Base-by-base conservation (phyloP, 1,140 invertebrate genomes). In the Laupala kohalensis region DNA sequence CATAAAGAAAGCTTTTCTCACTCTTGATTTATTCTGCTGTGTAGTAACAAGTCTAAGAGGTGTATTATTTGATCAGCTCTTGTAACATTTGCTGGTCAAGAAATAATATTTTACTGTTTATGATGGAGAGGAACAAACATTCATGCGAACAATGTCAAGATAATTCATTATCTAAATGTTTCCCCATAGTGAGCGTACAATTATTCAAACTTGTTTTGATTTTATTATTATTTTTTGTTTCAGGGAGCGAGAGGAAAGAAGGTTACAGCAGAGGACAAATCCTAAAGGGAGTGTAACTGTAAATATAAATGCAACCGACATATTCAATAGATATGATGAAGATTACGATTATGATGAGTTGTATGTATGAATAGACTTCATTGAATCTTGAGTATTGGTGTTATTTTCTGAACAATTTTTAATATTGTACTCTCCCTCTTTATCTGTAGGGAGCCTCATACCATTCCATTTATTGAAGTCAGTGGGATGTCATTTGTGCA, bases 401-500 rank as follows among this genome's bases (percentile, higher is more conserved):
- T 65, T 65, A 24, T 23, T 25, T 65, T 65, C 64, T 65, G 2
- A 24, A 24, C n/a, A 2, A 19, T 23, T 25, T 25, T 24, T 70
- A 23, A 37, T 69, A 68, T 71, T 68, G n/a, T 13, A 15, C 12
- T 15, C 15, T 24, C 25, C 24, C 24, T 69, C 67, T 29, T n/a
- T n/a, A 15, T 15, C 67, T 25, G 12, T 69, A 74, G 87, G 86
- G 72, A 83, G 83, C 30, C 74, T 77, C 67, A 79, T 82, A 29
- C 77, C 84, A 13, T 83, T 94, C 76, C 92, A 92, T 23, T 81
- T 68, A 85, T 97, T 73, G 95, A 98, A 84, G 88, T 98, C 6
- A 94, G 89, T 70, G 92, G 92, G 25, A 95, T 98, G 90, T 90
- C 89, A 28, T 90, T 98, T 77, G 87, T 88, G 29, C 95, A 97